These are phyloP conservation scores for Pheucticus melanocephalus DNA, from an alignment of 2,113 vertebrate species.

Conservation along the genomic window DNA sequence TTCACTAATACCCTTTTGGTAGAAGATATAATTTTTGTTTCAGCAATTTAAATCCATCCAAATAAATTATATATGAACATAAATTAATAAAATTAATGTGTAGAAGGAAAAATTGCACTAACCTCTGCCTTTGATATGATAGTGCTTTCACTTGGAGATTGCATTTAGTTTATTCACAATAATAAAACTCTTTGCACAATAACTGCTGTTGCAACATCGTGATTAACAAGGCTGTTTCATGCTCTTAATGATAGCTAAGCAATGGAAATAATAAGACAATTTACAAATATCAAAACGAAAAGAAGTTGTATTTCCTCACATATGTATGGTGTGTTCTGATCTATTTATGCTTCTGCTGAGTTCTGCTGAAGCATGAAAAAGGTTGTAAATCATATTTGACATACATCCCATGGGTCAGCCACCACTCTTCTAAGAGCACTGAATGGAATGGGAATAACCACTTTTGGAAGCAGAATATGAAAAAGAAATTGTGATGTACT, in stretches of 20 bases:
- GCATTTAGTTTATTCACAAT: not conserved
- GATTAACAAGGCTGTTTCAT: not conserved
- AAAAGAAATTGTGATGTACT: constrained; percentile 23
- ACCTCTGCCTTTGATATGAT: not conserved
- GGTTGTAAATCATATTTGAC: constrained; percentile 55
- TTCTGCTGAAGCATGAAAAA: constrained; percentile 53
- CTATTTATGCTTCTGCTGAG: constrained; percentile 38
- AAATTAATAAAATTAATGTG: not conserved
- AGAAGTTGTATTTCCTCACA: not conserved
- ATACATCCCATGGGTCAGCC: constrained; percentile 31
- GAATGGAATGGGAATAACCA: constrained; percentile 30
- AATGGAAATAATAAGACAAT: constrained; percentile 16
- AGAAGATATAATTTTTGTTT: not conserved
- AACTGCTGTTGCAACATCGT: not conserved
- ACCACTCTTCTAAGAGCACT: constrained; percentile 42
- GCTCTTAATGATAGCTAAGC: not conserved
- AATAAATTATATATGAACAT: not conserved
- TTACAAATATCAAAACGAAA: constrained; percentile 4
- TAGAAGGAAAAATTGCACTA: not conserved
- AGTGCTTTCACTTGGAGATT: not conserved
- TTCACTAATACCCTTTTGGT: not conserved
- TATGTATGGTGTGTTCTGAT: constrained; percentile 26
- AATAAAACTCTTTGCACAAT: not conserved
- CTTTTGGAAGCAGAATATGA: constrained; percentile 8
- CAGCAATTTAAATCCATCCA: not conserved